Evolutionary conservation across 2,888 invertebrate species (phyloP).

Genomic region (Mylabris sibirica): DNA sequence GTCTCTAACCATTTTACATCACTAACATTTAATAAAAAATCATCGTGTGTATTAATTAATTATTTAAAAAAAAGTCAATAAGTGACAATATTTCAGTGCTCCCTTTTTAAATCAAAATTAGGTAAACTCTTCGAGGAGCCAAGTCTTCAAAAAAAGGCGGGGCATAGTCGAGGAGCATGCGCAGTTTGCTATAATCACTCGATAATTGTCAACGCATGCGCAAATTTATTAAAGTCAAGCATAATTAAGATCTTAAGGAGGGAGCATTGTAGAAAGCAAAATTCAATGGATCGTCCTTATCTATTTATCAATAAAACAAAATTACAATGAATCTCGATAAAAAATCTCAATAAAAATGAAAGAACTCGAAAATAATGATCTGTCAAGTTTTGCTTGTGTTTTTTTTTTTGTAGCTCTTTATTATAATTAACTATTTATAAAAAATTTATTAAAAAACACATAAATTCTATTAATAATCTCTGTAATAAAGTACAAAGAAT

Average conservation of each 20-base stretch:
- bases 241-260: too few species aligned
- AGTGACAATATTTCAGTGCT: too few species aligned
- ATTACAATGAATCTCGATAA: not conserved
- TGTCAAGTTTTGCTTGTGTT: slow-evolving; percentile 14
- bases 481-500: slow-evolving; percentile 50
- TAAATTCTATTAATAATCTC: slow-evolving; percentile 41
- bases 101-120: too few species aligned
- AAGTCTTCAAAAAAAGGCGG: too few species aligned
- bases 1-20: slow-evolving; percentile 59
- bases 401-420: slow-evolving; percentile 10
- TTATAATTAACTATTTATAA: not conserved
- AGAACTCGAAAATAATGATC: not conserved
- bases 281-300: slow-evolving; percentile 17
- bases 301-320: not conserved
- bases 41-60: slow-evolving; percentile 45
- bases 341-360: not conserved
- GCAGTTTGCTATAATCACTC: too few species aligned
- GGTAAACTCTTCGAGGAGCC: too few species aligned
- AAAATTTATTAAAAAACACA: not conserved
- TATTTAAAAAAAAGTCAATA: not conserved
- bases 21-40: slow-evolving; percentile 50
- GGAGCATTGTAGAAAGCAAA: not conserved
- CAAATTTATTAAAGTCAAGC: too few species aligned
- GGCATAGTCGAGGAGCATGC: too few species aligned
- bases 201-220: too few species aligned